Evolutionary conservation across 23 tunicate species (phyloP).

Genomic region (Corella eumyota): DNA sequence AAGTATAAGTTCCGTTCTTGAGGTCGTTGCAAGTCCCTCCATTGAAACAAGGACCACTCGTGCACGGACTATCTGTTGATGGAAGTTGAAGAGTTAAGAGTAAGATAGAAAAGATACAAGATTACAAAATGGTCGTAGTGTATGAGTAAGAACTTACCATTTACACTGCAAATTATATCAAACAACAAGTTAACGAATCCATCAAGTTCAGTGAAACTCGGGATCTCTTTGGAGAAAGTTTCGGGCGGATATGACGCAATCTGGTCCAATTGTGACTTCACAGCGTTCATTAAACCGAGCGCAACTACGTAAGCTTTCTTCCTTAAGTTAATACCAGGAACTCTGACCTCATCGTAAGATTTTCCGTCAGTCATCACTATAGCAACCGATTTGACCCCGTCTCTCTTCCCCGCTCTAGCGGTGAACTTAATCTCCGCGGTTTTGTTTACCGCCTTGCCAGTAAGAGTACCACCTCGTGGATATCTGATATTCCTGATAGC

Average conservation of each 20-base stretch:
- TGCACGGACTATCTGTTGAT: slow-evolving; percentile 18
- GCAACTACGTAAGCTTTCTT: slow-evolving; percentile 31
- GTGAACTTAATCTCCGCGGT: slow-evolving; percentile 13
- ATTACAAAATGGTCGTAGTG: not conserved
- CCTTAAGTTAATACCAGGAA: slow-evolving; percentile 16
- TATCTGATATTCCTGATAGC: slow-evolving; percentile 14
- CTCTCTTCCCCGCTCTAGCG: slow-evolving; percentile 9
- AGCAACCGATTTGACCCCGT: slow-evolving; percentile 28
- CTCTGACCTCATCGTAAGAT: slow-evolving; percentile 23
- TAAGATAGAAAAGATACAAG: too few relatives aligned
- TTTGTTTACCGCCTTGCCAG: slow-evolving; percentile 20
- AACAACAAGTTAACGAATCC: slow-evolving; percentile 10
- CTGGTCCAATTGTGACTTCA: slow-evolving; percentile 11
- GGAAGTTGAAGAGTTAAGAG: too few relatives aligned
- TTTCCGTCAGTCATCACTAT: slow-evolving; percentile 38
- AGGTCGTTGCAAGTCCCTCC: slow-evolving; percentile 24
- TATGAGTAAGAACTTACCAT: slow-evolving; percentile 13
- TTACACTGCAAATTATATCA: slow-evolving; percentile 11
- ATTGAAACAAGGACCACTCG: slow-evolving; percentile 21
- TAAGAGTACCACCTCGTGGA: slow-evolving; percentile 24
- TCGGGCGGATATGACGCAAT: slow-evolving; percentile 41
- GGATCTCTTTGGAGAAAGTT: slow-evolving; percentile 7
- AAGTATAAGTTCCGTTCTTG: slow-evolving; percentile 18
- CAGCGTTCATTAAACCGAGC: slow-evolving; percentile 31
- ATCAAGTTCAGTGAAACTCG: slow-evolving; percentile 20